Base-by-base conservation (phyloP, 2,113 vertebrate genomes). In the Hiodon tergisus region DNA sequence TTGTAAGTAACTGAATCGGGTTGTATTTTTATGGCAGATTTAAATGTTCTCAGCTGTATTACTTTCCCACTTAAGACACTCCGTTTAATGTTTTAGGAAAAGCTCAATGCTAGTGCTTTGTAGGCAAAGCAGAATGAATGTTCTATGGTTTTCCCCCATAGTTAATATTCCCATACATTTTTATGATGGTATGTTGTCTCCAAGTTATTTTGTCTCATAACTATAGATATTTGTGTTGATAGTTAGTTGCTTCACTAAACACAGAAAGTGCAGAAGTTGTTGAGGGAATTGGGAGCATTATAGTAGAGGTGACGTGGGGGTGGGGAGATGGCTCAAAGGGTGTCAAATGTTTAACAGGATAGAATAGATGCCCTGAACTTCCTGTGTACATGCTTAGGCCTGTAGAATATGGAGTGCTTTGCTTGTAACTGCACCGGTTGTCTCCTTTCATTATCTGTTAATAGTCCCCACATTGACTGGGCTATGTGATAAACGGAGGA, bases 391-490 rank as follows among this genome's bases (percentile, higher is more conserved):
- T 92, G 94, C 92, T 93, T 85, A 90, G 94, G 93, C 95, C 94
- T 93, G 93, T 91, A 90, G 92, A 93, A 87, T 86, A 88, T 79
- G 16, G 90, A 92, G 92, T 87, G 93, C 93, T 94, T 91, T 88
- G 88, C 94, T 93, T 93, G 90, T 93, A 92, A 93, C 94, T 85
- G 89, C 93, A 90, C 93, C 92, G 93, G 90, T 93, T 92, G 93
- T 74, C 72, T 74, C 91, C 88, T 94, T 94, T 96, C 93, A 94
- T 96, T 96, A 96, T 94, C 92, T 91, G 92, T 93, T 98, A 97
- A 96, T 95, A 93, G 94, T 90, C 92, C 93, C 95, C 95, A 89
- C 92, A 91, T 90, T 96, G 95, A 95, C 94, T 92, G 91, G 90
- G 89, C 91, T 91, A 89, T 93, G 93, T 93, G 95, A 95, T 94